These are phyloP conservation scores for Oncorhynchus nerka DNA, from an alignment of 2,113 vertebrate genomes.

Conservation along the genomic window DNA sequence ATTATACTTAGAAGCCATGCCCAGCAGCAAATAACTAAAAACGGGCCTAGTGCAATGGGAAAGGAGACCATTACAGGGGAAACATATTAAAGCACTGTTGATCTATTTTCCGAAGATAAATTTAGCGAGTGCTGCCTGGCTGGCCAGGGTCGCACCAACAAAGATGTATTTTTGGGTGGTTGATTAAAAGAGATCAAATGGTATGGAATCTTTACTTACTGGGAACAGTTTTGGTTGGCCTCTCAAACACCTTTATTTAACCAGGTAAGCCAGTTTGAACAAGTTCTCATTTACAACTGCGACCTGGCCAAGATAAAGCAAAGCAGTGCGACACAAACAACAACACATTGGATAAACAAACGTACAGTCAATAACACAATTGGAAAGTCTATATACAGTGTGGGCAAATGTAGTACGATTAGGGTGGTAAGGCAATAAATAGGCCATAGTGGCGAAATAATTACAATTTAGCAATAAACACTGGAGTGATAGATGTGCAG, in stretches of 20 bases:
- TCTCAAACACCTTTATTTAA: constrained; percentile 39
- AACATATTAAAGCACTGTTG: constrained; percentile 68
- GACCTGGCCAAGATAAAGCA: too few relatives aligned
- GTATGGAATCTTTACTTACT: neutral
- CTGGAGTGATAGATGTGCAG: too few relatives aligned
- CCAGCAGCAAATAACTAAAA: constrained; percentile 74
- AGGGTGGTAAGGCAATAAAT: too few relatives aligned
- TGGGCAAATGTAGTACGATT: too few relatives aligned
- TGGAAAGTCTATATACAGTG: too few relatives aligned
- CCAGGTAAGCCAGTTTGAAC: too few relatives aligned
- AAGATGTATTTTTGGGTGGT: constrained; percentile 63
- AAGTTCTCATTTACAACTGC: too few relatives aligned
- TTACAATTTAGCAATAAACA: too few relatives aligned
- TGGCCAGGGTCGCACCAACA: constrained; percentile 59
- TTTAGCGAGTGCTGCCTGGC: constrained; percentile 56
- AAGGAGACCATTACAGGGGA: constrained; percentile 67
- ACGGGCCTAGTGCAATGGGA: constrained; percentile 66
- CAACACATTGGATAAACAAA: too few relatives aligned
- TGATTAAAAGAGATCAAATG: constrained; percentile 70
- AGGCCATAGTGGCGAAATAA: too few relatives aligned
- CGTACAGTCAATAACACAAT: too few relatives aligned
- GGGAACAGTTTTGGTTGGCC: constrained; percentile 42
- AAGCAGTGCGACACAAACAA: too few relatives aligned
- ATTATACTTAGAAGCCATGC: constrained; percentile 76
- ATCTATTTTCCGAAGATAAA: constrained; percentile 75